Percentiles rank a stretch among this genome's conserved stretches.
Evolutionary conservation across 2,113 vertebrate genomes (phyloP).

Genomic region (Dinomys branickii): DNA sequence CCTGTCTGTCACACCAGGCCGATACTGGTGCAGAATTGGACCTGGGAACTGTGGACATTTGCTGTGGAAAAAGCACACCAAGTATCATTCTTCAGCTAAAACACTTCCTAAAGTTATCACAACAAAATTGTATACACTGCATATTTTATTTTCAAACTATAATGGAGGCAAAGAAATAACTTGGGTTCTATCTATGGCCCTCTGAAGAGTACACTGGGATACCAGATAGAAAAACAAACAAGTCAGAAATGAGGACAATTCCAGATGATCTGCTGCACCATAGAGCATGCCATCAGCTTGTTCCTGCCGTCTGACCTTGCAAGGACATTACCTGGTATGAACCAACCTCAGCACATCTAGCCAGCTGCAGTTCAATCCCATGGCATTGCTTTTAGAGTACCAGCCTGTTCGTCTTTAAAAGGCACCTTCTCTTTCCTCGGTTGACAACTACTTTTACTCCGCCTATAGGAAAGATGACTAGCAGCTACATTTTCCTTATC

Average conservation of each 20-base stretch:
- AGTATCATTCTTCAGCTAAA: neutral
- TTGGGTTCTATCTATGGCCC: neutral
- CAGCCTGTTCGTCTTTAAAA: neutral
- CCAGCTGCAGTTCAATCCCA: neutral
- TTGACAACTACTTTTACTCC: neutral
- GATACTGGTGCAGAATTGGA: neutral
- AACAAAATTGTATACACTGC: neutral
- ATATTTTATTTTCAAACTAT: constrained; percentile 21
- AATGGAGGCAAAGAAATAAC: neutral
- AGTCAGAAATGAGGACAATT: neutral
- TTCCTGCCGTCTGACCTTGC: neutral
- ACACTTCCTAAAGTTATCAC: neutral
- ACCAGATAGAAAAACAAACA: neutral
- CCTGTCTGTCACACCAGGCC: neutral
- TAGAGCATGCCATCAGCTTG: neutral
- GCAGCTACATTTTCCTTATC: constrained; percentile 12
- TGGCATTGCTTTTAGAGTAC: neutral
- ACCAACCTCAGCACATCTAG: neutral
- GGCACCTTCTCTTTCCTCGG: neutral
- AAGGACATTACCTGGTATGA: neutral
- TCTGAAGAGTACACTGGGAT: constrained; percentile 1
- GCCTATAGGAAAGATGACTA: neutral
- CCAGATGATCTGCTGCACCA: neutral
- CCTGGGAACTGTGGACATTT: neutral
- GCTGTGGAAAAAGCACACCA: neutral